Base-by-base conservation (phyloP, 2,888 invertebrate species). In the Lithosia quadra region DNA sequence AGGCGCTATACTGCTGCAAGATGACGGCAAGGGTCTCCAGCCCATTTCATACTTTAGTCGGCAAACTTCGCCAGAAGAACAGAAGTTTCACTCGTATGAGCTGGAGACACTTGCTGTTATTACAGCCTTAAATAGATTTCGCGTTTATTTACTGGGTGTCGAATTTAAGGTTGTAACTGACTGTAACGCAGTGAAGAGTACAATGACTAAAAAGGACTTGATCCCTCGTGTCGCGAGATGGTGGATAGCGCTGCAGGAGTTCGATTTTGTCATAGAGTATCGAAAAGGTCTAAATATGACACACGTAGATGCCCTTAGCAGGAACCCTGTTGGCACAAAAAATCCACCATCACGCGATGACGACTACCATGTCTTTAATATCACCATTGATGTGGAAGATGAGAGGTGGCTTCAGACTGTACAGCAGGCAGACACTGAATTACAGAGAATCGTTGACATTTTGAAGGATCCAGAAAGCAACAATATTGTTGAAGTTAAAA, bases 21-120 rank as follows among this genome's bases (percentile, higher is more conserved):
- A 3, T 28, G 15, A 10, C n/a, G n/a, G n/a, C n/a, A n/a, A n/a
- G n/a, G n/a, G n/a, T n/a, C n/a, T n/a, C n/a, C n/a, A 56, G 2
- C 28, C 57, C 4, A 28, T 64, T 13, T 21, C 76, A 11, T 81
- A 72, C 57, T 80, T 69, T 34, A 80, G 77, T 36, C 49, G 76
- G 0, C 68, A 78, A 62, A 81, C 74, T 0, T 63, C 78, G 10
- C 68, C 71, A 0, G 76, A 78, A 18, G 80, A 81, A 65, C 61
- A n/a, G 4, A 67, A 76, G 21, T 74, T 74, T 43, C 78, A 78
- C 43, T 65, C 78, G 0, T 81, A 71, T 39, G 80, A 81, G 49
- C 56, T 82, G 4, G 79, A 81, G 57, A 75, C 79, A 0, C 53
- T 81, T 10, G 79, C 78, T 0, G 73, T 81, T 2, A 65, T 78